Evolutionary conservation across 1,140 invertebrate species (phyloP).

Genomic region (Zaprionus camerounensis): DNA sequence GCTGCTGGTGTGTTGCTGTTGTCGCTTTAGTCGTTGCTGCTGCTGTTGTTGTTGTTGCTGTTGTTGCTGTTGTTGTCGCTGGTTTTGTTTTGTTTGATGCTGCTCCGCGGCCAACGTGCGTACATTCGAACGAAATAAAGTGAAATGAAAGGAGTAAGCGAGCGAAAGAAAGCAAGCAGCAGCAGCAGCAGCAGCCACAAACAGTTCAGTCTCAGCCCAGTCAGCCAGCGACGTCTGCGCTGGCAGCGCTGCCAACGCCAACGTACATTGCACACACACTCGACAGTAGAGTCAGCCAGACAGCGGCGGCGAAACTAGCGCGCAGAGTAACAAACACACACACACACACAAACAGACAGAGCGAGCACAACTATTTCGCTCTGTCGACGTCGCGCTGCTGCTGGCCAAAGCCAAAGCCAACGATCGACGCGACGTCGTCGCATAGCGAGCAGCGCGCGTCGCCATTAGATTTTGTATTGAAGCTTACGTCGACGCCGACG

Average conservation of each 20-base stretch:
- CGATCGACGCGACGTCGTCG: conserved; percentile 26
- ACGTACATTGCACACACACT: conserved; percentile 21
- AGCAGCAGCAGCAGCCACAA: conserved; percentile 80
- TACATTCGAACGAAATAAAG: conserved; percentile 84
- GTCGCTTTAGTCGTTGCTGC: conserved; percentile 9
- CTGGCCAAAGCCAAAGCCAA: conserved; percentile 29
- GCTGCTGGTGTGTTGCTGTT: conserved; percentile 27
- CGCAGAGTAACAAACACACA: conserved; percentile 13
- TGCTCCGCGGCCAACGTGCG: conserved; percentile 83
- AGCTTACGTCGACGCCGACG: conserved; percentile 14
- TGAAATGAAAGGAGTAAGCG: conserved; percentile 84
- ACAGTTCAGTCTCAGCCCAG: conserved; percentile 56
- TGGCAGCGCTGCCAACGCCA: conserved; percentile 40
- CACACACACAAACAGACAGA: neutral
- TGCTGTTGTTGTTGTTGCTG: conserved; percentile 27
- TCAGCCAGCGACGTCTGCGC: conserved; percentile 52
- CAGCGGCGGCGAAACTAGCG: conserved; percentile 45
- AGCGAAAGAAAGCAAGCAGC: conserved; percentile 84
- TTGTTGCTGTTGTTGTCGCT: conserved; percentile 13
- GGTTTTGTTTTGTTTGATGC: conserved; percentile 48
- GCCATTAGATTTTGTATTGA: conserved; percentile 51
- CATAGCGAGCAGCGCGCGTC: conserved; percentile 19
- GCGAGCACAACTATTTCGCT: conserved; percentile 43
- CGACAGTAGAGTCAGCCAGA: neutral
- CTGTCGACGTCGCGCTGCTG: conserved; percentile 8